Percentiles rank a stretch among this genome's conserved stretches.
phyloP scores from a whole-genome alignment of 2,888 invertebrate species.

The Epirrita christyi region DNA sequence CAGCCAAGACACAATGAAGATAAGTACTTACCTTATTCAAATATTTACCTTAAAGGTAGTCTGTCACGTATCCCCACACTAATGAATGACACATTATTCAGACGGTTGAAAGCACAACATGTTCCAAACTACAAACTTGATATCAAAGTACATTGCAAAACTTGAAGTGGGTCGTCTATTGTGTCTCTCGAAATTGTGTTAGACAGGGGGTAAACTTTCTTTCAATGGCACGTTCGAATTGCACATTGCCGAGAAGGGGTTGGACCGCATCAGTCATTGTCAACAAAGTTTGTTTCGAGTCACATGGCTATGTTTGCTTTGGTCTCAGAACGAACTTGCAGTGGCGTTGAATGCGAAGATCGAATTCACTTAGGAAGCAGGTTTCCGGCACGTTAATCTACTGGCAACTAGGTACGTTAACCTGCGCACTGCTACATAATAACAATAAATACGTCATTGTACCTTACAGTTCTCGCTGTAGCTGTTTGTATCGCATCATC shows the following conservation, averaged over 20 bases:
- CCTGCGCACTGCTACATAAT: too few relatives aligned
- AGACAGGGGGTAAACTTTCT: conserved; percentile 57
- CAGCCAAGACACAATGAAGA: conserved; percentile 1
- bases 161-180: conserved; percentile 61
- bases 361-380: too few relatives aligned
- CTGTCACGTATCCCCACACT: conserved; percentile 37
- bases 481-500: too few relatives aligned
- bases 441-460: too few relatives aligned
- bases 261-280: conserved; percentile 74
- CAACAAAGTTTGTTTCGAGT: conserved; percentile 68
- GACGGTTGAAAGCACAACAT: conserved; percentile 38
- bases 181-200: conserved; percentile 66
- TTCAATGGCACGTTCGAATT: conserved; percentile 64
- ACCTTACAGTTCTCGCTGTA: too few relatives aligned
- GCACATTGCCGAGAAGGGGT: conserved; percentile 54
- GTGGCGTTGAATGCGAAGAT: conserved; percentile 32
- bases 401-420: too few relatives aligned
- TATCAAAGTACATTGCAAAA: conserved; percentile 55
- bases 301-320: conserved; percentile 67
- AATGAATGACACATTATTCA: conserved; percentile 34
- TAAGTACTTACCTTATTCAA: background rate
- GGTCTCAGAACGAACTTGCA: conserved; percentile 48
- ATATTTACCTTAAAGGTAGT: too few relatives aligned
- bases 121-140: conserved; percentile 45
- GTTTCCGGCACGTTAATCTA: too few relatives aligned